Base-by-base conservation (phyloP, 1,140 invertebrate genomes). In the Xylocopa sonorina region DNA sequence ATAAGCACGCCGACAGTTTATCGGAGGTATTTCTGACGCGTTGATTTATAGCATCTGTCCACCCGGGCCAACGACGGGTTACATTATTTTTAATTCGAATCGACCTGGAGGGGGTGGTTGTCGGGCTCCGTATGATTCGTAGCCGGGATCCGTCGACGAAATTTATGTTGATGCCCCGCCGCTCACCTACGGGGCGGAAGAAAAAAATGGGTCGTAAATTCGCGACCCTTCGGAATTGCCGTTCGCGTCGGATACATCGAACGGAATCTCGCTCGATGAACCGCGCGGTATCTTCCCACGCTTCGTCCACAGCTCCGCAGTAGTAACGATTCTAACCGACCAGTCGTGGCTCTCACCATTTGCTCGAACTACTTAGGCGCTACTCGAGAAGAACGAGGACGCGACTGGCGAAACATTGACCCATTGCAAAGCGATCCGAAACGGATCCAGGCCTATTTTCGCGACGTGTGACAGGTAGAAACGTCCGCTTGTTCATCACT, bases 51-150 rank as follows among this genome's bases (percentile, higher is more conserved):
- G 64, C 43, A 66, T 62, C 32, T 43, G 43, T 53, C 75, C 24
- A n/a, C 38, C 12, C 58, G 27, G 3, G 1, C 43, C 50, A 38
- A 14, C 74, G 9, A 76, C 53, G 55, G 60, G 53, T 67, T 63
- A 68, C 81, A 83, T 78, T 83, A 84, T 84, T 84, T 84, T 83
- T 84, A 84, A 83, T 83, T 82, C 66, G 55, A n/a, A 32, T 48
- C 67, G 57, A 68, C 32, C n/a, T n/a, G n/a, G n/a, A n/a, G 68
- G 57, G 18, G 73, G 21, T 29, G 29, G 63, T 64, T 83, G 80
- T 78, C 74, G 66, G 46, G 69, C 64, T 51, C 66, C 72, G 72
- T 71, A 64, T 58, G 69, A 64, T 76, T 79, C 69, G 68, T 51
- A 43, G 57, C 77, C 41, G 63, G 38, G 24, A 73, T 53, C 38